Evolutionary conservation across 2,797 vertebrate species (phyloP).

Genomic region (Agapornis canus): DNA sequence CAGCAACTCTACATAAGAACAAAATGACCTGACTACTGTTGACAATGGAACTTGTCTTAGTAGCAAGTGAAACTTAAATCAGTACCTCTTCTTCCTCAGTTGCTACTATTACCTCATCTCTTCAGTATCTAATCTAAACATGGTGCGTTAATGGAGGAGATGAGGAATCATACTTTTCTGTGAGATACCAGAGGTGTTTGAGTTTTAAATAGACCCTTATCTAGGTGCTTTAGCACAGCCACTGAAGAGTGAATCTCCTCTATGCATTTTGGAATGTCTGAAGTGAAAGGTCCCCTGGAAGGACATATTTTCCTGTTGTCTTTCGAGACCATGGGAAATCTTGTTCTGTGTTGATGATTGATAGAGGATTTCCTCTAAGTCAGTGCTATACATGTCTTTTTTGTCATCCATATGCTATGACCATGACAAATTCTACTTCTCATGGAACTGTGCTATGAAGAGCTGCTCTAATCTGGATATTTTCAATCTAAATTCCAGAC

Average conservation of each 20-base stretch:
- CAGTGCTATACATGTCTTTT: background rate
- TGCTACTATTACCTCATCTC: background rate
- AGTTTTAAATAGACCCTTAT: background rate
- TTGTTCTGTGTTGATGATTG: background rate
- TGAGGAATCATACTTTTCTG: background rate
- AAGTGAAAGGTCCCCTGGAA: background rate
- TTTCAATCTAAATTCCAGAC: background rate
- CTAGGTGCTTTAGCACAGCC: background rate
- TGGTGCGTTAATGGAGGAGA: background rate
- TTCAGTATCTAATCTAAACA: background rate
- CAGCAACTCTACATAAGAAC: background rate
- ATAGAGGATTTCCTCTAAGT: background rate
- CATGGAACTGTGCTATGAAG: background rate
- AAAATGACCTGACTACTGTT: background rate
- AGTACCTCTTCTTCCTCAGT: background rate
- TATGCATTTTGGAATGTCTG: background rate
- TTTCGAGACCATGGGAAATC: background rate
- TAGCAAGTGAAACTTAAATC: background rate
- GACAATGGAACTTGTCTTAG: background rate
- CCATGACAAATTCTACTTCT: background rate
- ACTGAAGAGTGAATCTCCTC: background rate
- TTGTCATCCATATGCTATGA: background rate
- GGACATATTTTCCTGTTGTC: background rate
- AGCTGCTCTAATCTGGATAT: background rate
- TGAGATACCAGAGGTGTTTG: background rate